phyloP scores from a whole-genome alignment of 2,113 vertebrate genomes.

The Mungos mungo region DNA sequence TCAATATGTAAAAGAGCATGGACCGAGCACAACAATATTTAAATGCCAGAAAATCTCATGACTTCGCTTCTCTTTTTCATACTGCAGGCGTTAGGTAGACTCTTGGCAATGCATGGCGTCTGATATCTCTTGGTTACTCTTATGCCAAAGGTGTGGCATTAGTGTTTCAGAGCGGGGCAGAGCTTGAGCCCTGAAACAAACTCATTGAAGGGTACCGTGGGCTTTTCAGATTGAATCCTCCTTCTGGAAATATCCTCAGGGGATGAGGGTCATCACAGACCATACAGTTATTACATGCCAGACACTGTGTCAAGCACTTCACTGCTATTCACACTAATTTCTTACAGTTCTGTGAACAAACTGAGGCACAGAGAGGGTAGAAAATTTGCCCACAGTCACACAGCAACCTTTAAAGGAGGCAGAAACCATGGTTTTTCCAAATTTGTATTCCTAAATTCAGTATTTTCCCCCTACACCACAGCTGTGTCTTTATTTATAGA shows the following conservation, averaged over 20 bases:
- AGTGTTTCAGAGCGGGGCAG: neutral
- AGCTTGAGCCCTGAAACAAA: neutral
- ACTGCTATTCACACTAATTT: neutral
- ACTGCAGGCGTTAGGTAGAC: neutral
- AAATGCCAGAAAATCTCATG: neutral
- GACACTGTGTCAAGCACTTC: neutral
- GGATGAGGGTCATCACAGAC: neutral
- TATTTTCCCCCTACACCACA: conserved; percentile 39
- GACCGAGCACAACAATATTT: neutral
- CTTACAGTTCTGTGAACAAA: neutral
- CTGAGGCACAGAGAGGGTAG: neutral
- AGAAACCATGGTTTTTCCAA: conserved; percentile 19
- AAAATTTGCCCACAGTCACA: conserved; percentile 21
- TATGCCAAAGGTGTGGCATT: neutral
- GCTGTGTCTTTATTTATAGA: conserved; percentile 73
- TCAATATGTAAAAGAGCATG: neutral
- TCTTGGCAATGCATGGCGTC: neutral
- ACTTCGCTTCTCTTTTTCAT: neutral
- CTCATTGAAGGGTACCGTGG: neutral
- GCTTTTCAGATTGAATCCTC: neutral
- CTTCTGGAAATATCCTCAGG: neutral
- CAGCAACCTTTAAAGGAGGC: neutral
- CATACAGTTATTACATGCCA: neutral
- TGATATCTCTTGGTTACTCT: neutral
- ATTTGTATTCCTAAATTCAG: conserved; percentile 57